Base-by-base conservation (phyloP, 2,113 vertebrate species). In the Oreotrochilus melanogaster region DNA sequence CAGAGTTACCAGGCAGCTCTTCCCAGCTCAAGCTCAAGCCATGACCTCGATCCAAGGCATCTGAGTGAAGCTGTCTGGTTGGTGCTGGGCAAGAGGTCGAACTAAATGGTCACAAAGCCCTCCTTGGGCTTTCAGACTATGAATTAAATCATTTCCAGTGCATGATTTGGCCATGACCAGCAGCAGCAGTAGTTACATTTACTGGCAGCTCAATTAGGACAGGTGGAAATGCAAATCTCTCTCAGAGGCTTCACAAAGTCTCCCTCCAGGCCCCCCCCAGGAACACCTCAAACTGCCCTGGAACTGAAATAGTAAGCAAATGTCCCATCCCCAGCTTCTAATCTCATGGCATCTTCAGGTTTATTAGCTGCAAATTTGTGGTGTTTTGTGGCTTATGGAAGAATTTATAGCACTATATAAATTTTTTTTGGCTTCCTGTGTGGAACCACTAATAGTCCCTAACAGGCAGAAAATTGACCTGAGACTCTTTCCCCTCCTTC, bases 321-420 rank as follows among this genome's bases (percentile, higher is more conserved):
- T 62, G 82, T 91, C 84, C 90, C 66, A 95, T 93, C 60, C 73
- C 73, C 93, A 74, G 35, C 90, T 96, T 85, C 95, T 97, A 96
- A 97, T 94, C 97, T 85, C 76, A 28, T 90, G 95, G 86, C 94
- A 89, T 95, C 94, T 96, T 88, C 92, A 97, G 92, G 93, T 96
- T 97, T 97, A 98, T 98, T 97, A 98, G 97, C 93, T 98, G 97
- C 96, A 98, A 97, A 97, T 96, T 87, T 95, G 95, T 92, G 94
- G 93, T 96, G 88, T 83, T 97, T 95, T 97, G 97, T 97, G 97
- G 98, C 96, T 96, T 89, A 93, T 92, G 88, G 97, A 97, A 93
- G 97, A 97, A 97, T 97, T 98, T 98, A 97, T 97, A 96, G 96
- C 82, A 97, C 93, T 96, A 92, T 94, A 95, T 98, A 97, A 97